Percentiles rank a stretch among this genome's conserved stretches.
phyloP scores from a whole-genome alignment of 2,113 vertebrate species.

The Nanorana parkeri region DNA sequence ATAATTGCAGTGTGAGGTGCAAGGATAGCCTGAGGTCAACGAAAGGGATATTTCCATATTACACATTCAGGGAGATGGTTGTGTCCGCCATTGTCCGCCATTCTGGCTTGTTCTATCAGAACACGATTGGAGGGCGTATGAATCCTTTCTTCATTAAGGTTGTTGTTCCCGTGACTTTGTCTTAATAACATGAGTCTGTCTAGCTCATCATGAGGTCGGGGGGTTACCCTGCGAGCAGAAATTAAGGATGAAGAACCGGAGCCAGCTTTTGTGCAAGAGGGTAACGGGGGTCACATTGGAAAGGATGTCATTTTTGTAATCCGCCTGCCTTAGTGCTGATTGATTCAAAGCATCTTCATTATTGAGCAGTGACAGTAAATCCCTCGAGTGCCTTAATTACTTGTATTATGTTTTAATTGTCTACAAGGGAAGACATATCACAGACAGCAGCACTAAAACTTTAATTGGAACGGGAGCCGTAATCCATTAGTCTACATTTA shows the following conservation, averaged over 20 bases:
- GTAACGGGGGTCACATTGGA: not conserved
- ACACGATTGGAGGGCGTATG: too few species aligned
- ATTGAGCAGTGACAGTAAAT: not conserved
- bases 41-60: not conserved
- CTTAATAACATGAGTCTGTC: too few species aligned
- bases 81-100: not conserved
- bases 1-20: not conserved
- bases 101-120: too few species aligned
- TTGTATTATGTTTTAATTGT: constrained; percentile 9
- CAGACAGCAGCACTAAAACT: not conserved
- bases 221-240: not conserved
- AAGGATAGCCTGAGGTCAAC: not conserved
- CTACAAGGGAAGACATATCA: constrained; percentile 1
- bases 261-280: not conserved
- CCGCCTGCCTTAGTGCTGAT: not conserved
- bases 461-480: not conserved
- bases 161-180: too few species aligned
- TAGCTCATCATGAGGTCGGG: not conserved
- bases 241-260: not conserved
- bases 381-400: not conserved
- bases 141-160: too few species aligned
- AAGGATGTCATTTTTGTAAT: not conserved
- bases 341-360: not conserved
- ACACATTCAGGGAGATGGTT: not conserved
- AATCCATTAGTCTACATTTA: not conserved